Evolutionary conservation across 2,113 vertebrate species (phyloP).

Genomic region (Microtus oregoni): DNA sequence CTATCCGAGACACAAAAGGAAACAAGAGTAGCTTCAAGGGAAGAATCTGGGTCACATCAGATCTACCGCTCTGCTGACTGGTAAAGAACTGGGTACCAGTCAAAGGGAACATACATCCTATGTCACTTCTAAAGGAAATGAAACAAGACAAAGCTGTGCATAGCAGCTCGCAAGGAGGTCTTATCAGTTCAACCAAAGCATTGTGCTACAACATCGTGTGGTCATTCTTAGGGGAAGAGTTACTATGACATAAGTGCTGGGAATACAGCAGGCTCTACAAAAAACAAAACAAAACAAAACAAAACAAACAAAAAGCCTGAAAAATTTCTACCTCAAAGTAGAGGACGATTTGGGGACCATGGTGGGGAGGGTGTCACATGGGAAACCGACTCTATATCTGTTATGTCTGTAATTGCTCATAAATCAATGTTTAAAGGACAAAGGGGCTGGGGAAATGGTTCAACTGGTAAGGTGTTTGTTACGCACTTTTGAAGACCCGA

Average conservation of each 20-base stretch:
- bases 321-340: neutral
- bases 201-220: neutral
- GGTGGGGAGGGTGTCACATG: neutral
- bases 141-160: neutral
- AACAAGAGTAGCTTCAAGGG: conserved; percentile 63
- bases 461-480: neutral
- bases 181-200: conserved; percentile 2
- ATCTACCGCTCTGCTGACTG: neutral
- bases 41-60: conserved; percentile 66
- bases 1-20: conserved; percentile 49
- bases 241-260: neutral
- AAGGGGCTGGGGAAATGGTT: neutral
- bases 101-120: neutral
- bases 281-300: neutral
- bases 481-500: neutral
- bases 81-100: neutral
- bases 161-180: neutral
- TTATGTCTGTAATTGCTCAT: neutral
- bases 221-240: neutral
- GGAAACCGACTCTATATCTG: too few relatives aligned
- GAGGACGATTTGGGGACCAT: neutral
- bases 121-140: conserved; percentile 35
- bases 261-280: neutral
- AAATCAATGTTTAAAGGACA: conserved; percentile 26
- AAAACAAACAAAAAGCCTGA: neutral